Evolutionary conservation across 2,113 vertebrate genomes (phyloP).

Genomic region (Sorex fumeus): DNA sequence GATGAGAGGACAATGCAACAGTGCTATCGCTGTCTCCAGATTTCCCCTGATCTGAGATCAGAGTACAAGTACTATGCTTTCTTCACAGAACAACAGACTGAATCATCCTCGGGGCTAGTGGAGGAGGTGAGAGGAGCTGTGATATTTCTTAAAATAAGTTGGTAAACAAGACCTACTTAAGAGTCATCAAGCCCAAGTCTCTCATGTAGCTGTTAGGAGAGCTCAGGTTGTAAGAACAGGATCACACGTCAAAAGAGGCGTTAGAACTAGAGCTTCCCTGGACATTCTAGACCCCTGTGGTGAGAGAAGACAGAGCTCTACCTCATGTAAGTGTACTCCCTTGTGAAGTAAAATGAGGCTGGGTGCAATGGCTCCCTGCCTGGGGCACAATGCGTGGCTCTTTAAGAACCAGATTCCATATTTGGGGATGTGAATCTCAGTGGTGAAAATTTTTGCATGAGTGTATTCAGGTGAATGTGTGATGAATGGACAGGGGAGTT

Average conservation of each 20-base stretch:
- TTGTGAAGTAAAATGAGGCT: not conserved
- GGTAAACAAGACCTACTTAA: not conserved
- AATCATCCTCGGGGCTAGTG: not conserved
- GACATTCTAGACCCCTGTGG: not conserved
- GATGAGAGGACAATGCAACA: too few species aligned
- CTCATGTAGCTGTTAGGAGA: not conserved
- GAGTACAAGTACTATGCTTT: not conserved
- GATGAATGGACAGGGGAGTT: too few species aligned
- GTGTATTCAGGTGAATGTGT: too few species aligned
- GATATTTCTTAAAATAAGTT: not conserved
- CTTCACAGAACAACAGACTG: not conserved
- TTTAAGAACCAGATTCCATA: rapidly evolving
- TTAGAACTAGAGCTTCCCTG: not conserved
- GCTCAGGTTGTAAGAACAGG: not conserved
- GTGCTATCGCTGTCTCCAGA: not conserved
- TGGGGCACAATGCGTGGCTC: not conserved
- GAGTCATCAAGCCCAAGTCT: not conserved
- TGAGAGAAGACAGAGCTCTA: not conserved
- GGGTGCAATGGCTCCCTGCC: not conserved
- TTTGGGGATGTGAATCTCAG: not conserved
- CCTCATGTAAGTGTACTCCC: too few species aligned
- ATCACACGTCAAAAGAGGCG: not conserved
- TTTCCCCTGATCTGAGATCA: not conserved
- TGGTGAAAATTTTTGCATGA: not conserved
- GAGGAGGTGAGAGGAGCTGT: not conserved